Conservation (phyloP, 2,113 vertebrate genomes). For the Strigops habroptila region DNA sequence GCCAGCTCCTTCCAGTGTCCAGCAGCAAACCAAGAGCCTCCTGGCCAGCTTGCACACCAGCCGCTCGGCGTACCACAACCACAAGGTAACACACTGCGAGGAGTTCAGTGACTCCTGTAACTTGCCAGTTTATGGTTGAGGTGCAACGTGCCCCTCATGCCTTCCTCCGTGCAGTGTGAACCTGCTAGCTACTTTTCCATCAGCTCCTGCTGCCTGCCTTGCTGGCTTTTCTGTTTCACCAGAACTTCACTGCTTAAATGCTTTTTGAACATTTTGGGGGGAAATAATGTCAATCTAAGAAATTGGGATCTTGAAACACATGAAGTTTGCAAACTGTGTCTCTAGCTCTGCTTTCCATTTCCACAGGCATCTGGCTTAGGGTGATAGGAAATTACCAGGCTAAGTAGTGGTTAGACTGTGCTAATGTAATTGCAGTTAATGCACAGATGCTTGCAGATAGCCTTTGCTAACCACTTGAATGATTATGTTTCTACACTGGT, state of each 20-base stretch:
- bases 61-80: constrained; percentile 95
- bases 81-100: constrained; percentile 80
- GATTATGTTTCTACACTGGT: not conserved
- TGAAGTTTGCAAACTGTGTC: not conserved
- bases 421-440: not conserved
- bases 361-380: not conserved
- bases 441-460: not conserved
- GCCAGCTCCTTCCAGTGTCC: constrained; percentile 92
- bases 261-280: not conserved
- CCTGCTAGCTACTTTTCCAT: not conserved
- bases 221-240: not conserved
- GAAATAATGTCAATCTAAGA: not conserved
- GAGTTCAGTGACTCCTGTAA: not conserved
- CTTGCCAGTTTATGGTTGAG: not conserved
- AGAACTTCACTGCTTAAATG: not conserved
- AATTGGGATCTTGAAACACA: not conserved
- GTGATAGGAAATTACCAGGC: not conserved
- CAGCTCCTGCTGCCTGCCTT: not conserved
- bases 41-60: constrained; percentile 95
- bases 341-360: not conserved
- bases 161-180: not conserved
- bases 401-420: not conserved
- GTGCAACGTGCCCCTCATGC: not conserved
- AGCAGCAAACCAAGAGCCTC: constrained; percentile 97
- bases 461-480: not conserved